Base-by-base conservation (phyloP, 2,888 invertebrate species). In the Acanthosepion esculentum region DNA sequence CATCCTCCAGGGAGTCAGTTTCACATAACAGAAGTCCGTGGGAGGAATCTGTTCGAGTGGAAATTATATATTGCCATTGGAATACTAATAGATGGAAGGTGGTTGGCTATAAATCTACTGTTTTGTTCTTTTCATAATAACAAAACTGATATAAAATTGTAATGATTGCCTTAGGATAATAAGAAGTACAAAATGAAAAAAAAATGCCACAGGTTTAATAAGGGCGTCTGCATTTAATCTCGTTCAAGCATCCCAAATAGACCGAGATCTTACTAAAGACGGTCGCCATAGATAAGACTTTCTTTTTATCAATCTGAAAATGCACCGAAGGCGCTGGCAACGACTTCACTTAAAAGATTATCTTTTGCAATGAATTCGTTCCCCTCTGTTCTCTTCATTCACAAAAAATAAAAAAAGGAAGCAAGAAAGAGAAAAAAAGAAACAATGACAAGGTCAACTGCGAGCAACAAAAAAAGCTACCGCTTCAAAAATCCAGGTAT, bases 261-360 rank as follows among this genome's bases (percentile, higher is more conserved):
- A 8, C 29, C 2, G 1, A 29, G 29, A 29, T n/a, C 29, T 78
- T 78, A 78, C 29, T 10, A 78, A 26, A 78, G n/a, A 78, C 78
- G 12, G 29, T 78, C 78, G 29, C 26, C 3, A n/a, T 3, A 78
- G 78, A 78, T 29, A 78, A 55, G 20, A 18, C 18, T 78, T 78
- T 29, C 8, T 29, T 78, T 78, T n/a, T 78, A 1, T 78, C 12
- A 0, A 78, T 78, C 26, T 78, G 29, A 29, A 78, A 78, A 78
- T n/a, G 8, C 29, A 18, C 78, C 78, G 78, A 29, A 12, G 78
- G 78, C 78, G n/a, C 29, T 29, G n/a, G 29, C 29, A 78, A 29
- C 78, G n/a, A 78, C 78, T 10, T 78, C 78, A 78, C 78, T 78
- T 78, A 78, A 78, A 78, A 78, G 78, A 78, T 78, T 78, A 78